A percentile compares a stretch with the other conserved stretches of the same genome.
These are phyloP conservation scores for Pseudoatta argentina DNA, from an alignment of 1,140 invertebrate genomes.

Conservation along the genomic window DNA sequence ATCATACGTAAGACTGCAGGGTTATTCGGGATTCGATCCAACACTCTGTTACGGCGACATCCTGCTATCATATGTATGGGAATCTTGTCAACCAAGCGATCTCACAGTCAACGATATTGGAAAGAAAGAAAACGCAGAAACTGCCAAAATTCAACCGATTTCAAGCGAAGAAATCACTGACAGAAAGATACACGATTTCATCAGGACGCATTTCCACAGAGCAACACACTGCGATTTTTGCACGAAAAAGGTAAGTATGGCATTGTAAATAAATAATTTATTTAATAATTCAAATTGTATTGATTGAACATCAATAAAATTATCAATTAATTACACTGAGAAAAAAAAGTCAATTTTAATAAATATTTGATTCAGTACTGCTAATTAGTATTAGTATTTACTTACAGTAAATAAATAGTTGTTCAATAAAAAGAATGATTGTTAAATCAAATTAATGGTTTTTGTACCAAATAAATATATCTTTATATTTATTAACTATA, in stretches of 20 bases:
- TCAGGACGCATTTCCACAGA: conserved; percentile 94
- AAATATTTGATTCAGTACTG: too few species aligned
- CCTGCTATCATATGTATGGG: conserved; percentile 93
- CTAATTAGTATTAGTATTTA: too few species aligned
- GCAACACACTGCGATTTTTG: conserved; percentile 96
- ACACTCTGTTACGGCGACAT: conserved; percentile 96
- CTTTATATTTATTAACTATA: too few species aligned
- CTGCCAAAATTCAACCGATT: conserved; percentile 76
- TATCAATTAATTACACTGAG: not conserved
- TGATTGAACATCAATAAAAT: not conserved
- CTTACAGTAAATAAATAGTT: too few species aligned
- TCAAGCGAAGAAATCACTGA: conserved; percentile 79
- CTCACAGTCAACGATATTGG: conserved; percentile 65
- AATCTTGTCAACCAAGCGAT: conserved; percentile 76
- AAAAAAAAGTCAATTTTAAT: too few species aligned
- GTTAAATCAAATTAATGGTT: too few species aligned
- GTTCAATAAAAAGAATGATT: too few species aligned
- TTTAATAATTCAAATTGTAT: not conserved
- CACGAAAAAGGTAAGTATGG: conserved; percentile 94
- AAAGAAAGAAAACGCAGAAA: conserved; percentile 80
- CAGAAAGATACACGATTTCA: conserved; percentile 90
- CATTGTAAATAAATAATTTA: not conserved
- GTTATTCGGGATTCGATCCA: conserved; percentile 94
- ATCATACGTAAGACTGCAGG: conserved; percentile 84
- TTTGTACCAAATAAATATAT: too few species aligned